Percentiles rank a stretch among this genome's conserved stretches.
These are phyloP conservation scores for Cladorhizidae sp. DNA, from an alignment of 37 sponge, comb jelly and placozoan species.

Conservation along the genomic window DNA sequence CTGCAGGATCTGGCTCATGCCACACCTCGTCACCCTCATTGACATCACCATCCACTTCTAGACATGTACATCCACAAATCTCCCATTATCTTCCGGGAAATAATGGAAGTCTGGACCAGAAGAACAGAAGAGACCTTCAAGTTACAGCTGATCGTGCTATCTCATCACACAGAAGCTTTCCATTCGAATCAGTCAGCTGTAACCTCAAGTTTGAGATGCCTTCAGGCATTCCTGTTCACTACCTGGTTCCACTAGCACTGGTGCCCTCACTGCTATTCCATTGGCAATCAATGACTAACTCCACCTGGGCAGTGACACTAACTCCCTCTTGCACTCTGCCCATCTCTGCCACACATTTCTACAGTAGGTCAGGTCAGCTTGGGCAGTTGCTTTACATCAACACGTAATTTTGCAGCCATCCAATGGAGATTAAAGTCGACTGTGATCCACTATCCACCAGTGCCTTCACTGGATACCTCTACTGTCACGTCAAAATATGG, in stretches of 20 bases:
- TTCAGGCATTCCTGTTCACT: not conserved
- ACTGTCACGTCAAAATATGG: no score
- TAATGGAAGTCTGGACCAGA: slow-evolving; percentile 3
- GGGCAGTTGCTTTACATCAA: not conserved
- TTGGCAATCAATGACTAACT: not conserved
- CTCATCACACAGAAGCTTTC: not conserved
- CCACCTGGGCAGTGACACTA: not conserved
- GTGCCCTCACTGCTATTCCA: not conserved
- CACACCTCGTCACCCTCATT: not conserved
- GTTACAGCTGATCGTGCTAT: not conserved
- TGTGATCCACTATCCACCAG: slow-evolving; percentile 1
- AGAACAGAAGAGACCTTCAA: not conserved
- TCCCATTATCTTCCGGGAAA: slow-evolving; percentile 5
- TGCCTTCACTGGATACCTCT: not conserved
- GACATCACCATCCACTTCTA: not conserved
- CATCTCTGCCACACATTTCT: not conserved
- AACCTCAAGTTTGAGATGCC: not conserved
- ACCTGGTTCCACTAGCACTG: not conserved
- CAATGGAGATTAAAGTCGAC: not conserved
- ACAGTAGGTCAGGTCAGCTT: not conserved
- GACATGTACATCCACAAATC: not conserved
- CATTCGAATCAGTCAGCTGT: not conserved
- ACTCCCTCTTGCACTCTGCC: not conserved
- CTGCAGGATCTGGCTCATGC: not conserved
- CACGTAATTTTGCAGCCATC: not conserved